Evolutionary conservation across 1,140 invertebrate species (phyloP), one percentile per base, ranked within the genome.

Genomic region (Penaeus vannamei): DNA sequence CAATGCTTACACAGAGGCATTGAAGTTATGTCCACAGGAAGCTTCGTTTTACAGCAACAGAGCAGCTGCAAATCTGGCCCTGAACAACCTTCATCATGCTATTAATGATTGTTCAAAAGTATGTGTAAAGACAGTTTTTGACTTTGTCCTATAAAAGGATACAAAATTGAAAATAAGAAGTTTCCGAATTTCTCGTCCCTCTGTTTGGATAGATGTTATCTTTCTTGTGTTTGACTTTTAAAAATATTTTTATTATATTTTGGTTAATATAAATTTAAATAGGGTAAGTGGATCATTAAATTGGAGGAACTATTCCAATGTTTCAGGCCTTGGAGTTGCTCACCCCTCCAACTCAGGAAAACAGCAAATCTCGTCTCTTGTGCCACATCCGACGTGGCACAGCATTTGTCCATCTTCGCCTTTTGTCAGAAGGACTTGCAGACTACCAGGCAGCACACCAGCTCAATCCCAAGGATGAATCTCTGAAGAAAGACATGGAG

Each of bases 331-430:
- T 91, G 36, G 84, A 87, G 23, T 61, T 91, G 12, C 84, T 91
- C 5, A 89, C 84, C 26, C 87, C 90, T 46, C 42, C 83, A 22
- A 89, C 84, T 17, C 23, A 46, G n/a, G 90, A 86, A 61, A 91
- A 88, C 62, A 62, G n/a, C 20, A 88, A 85, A 53, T 91, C 90
- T 20, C 82, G 87, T 26, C 60, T 89, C 19, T 62, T 89, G 29
- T 91, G 90, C 60, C 86, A 86, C 23, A 85, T 83, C n/a, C 90
- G 86, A 8, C 86, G 90, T 60, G 90, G 90, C 26, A 87, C 86
- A 64, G 90, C 90, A 22, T 77, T 89, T 29, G 84, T 89, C 20
- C 84, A 64, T 7, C 90, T 89, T 26, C 79, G 86, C 1, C 83
- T 89, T 53, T 66, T 85, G 17, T 84, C 66, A n/a, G 90, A 91